These are phyloP conservation scores for Cepaea hortensis DNA, from an alignment of 2,888 invertebrate species.

Conservation along the genomic window DNA sequence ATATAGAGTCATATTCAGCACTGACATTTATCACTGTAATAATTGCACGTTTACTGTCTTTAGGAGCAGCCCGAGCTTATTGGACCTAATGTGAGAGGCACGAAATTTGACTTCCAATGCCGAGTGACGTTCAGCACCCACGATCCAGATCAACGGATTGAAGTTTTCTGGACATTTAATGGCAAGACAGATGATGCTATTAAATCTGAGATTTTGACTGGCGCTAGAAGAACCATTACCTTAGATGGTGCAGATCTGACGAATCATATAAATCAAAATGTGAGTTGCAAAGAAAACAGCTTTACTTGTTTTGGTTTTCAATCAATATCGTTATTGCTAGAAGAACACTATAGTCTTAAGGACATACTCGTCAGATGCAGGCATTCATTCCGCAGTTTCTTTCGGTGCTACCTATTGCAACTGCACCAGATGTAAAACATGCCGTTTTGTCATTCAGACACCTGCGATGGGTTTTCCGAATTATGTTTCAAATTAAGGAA, in stretches of 20 bases:
- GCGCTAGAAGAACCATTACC: neutral
- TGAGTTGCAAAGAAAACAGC: neutral
- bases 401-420: no score
- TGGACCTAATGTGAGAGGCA: constrained; percentile 5
- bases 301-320: no score
- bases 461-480: no score
- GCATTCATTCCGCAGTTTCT: no score
- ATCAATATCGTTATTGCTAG: no score
- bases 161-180: constrained; percentile 47
- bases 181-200: constrained; percentile 33
- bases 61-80: neutral
- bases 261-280: constrained; percentile 44
- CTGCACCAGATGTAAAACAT: no score
- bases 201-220: constrained; percentile 6
- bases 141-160: constrained; percentile 17
- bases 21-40: no score
- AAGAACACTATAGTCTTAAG: no score
- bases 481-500: no score
- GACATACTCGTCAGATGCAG: no score
- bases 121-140: neutral
- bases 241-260: constrained; percentile 31
- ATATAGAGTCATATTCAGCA: no score
- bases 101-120: neutral
- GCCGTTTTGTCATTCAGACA: no score
- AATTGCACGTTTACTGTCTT: neutral